Evolutionary conservation across 2,888 invertebrate genomes (phyloP).

Genomic region (Cloeon dipterum): DNA sequence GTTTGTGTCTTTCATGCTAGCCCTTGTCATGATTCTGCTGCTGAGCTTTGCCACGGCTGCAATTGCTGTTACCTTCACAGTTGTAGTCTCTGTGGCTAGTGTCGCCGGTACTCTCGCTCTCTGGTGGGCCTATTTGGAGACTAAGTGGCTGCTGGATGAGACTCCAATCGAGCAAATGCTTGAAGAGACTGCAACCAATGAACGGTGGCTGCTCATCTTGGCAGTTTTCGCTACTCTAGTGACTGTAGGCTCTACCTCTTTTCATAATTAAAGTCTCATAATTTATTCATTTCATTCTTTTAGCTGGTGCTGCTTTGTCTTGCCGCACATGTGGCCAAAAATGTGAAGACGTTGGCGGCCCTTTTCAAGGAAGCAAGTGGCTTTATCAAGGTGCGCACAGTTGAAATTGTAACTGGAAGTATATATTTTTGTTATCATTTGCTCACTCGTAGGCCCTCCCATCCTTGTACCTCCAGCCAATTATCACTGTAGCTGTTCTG

Average conservation of each 20-base stretch:
- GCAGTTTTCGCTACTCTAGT: slow-evolving; percentile 70
- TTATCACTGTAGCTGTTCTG: slow-evolving; percentile 59
- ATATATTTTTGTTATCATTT: background rate
- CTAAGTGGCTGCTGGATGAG: slow-evolving; percentile 37
- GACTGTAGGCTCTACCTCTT: slow-evolving; percentile 40
- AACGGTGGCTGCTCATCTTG: slow-evolving; percentile 61
- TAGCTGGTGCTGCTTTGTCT: slow-evolving; percentile 51
- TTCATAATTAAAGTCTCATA: slow-evolving; percentile 2
- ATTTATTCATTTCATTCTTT: background rate
- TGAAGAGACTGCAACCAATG: slow-evolving; percentile 63
- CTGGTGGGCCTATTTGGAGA: slow-evolving; percentile 74
- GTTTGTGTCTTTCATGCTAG: slow-evolving; percentile 56
- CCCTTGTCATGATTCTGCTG: slow-evolving; percentile 58
- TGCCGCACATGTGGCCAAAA: slow-evolving; percentile 51
- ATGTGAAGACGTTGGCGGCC: slow-evolving; percentile 58
- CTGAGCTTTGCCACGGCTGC: slow-evolving; percentile 62
- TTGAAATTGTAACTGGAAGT: background rate
- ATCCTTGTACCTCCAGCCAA: slow-evolving; percentile 59
- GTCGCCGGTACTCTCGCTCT: slow-evolving; percentile 43
- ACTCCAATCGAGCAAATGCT: slow-evolving; percentile 26
- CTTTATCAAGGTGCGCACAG: slow-evolving; percentile 29
- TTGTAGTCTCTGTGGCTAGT: slow-evolving; percentile 27
- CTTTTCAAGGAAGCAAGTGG: slow-evolving; percentile 77
- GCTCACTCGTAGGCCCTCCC: slow-evolving; percentile 42
- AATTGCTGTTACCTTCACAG: slow-evolving; percentile 74